Percentiles rank a stretch among this genome's conserved stretches.
Conservation (phyloP, 2,888 invertebrate genomes). For the Cotesia congregata region DNA sequence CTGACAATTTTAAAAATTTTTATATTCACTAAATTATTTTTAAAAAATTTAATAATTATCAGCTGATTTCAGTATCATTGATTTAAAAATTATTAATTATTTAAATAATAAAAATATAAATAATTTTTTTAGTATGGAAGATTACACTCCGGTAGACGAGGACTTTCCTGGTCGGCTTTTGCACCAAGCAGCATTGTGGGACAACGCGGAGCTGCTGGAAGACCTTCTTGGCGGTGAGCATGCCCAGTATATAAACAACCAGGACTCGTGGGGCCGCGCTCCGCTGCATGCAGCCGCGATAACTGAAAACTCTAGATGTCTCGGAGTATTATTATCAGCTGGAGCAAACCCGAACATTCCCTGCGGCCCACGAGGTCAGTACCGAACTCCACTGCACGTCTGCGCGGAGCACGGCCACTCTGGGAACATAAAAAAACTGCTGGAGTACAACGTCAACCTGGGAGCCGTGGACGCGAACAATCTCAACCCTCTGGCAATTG, state of each 20-base stretch:
- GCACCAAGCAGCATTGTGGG: conserved; percentile 91
- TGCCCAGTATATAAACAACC: conserved; percentile 76
- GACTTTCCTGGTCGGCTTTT: conserved; percentile 83
- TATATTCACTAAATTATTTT: too few species aligned
- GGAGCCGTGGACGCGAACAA: conserved; percentile 77
- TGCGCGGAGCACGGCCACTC: conserved; percentile 85
- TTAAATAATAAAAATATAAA: conserved; percentile 1
- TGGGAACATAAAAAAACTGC: conserved; percentile 78
- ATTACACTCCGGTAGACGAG: conserved; percentile 85
- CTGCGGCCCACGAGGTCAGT: conserved; percentile 79
- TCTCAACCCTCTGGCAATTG: conserved; percentile 80
- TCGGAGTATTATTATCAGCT: conserved; percentile 79
- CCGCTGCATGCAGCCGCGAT: conserved; percentile 88
- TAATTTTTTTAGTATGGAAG: conserved; percentile 70
- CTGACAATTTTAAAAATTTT: too few species aligned
- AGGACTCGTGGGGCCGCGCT: conserved; percentile 82
- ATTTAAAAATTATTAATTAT: neutral
- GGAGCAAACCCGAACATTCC: conserved; percentile 81
- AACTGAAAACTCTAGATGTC: conserved; percentile 82
- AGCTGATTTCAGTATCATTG: too few species aligned
- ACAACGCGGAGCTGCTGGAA: conserved; percentile 87
- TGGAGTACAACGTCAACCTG: conserved; percentile 79
- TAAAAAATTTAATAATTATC: too few species aligned
- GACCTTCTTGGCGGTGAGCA: conserved; percentile 83
- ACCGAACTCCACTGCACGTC: conserved; percentile 85